phyloP scores from a whole-genome alignment of 2,888 invertebrate genomes.

The Lasioglossum morio region DNA sequence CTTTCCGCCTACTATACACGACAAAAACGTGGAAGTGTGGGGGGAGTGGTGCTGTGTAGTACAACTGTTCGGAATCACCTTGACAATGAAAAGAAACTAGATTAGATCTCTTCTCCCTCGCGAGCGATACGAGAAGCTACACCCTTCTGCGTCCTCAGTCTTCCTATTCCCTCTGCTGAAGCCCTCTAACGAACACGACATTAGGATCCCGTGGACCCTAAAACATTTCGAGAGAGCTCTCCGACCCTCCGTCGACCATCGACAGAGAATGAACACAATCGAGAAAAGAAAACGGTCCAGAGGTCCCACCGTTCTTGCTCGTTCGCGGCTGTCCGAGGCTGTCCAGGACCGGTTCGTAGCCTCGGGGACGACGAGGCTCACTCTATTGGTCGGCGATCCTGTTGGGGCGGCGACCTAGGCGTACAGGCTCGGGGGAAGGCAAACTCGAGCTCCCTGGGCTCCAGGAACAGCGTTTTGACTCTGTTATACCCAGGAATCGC shows the following conservation, averaged over 20 bases:
- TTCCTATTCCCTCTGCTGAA: constrained; percentile 43
- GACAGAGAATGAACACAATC: neutral
- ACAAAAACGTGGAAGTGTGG: constrained; percentile 29
- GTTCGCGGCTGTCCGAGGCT: neutral
- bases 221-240: neutral
- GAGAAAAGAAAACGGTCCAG: neutral
- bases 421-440: constrained; percentile 40
- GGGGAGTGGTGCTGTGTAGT: constrained; percentile 10
- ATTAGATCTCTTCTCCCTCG: neutral
- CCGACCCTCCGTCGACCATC: neutral
- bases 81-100: neutral
- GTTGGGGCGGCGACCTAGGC: constrained; percentile 8
- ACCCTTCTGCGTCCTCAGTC: constrained; percentile 51
- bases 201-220: neutral
- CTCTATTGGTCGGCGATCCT: constrained; percentile 3
- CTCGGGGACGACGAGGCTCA: neutral
- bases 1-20: constrained; percentile 50
- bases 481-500: constrained; percentile 86
- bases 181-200: neutral
- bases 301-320: neutral
- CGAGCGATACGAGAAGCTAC: neutral
- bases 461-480: constrained; percentile 10
- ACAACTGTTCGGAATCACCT: constrained; percentile 20
- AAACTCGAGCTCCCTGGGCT: constrained; percentile 16
- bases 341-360: neutral